Conservation (phyloP, 2,797 vertebrate species). For the Morelia viridis region DNA sequence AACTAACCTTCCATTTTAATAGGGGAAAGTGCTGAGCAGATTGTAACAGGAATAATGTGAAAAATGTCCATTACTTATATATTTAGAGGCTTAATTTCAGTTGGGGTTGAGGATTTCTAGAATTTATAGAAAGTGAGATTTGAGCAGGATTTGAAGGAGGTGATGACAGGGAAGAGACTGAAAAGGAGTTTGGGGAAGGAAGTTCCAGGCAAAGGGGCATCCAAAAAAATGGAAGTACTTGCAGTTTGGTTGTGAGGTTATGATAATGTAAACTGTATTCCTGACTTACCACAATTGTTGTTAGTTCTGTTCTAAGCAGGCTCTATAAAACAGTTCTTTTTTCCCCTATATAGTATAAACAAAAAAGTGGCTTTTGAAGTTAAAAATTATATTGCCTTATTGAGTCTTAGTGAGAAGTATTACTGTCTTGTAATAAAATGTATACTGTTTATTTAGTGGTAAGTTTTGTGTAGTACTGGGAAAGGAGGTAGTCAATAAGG, state of each 20-base stretch:
- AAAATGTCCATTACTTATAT: not conserved
- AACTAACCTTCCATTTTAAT: not conserved
- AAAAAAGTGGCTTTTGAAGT: conserved; percentile 59
- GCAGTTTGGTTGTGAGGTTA: not conserved
- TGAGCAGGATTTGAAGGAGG: not conserved
- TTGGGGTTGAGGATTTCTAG: not conserved
- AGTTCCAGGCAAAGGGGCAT: not conserved
- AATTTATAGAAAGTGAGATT: not conserved
- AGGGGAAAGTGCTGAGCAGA: not conserved
- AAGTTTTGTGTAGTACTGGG: conserved; percentile 71
- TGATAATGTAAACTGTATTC: not conserved
- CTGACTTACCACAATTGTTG: conserved; percentile 10
- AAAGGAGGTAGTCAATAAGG: conserved; percentile 71
- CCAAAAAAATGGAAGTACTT: conserved; percentile 27
- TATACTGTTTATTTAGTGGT: conserved; percentile 70
- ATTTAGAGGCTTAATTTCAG: not conserved
- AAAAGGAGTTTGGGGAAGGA: not conserved
- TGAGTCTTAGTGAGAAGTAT: conserved; percentile 62
- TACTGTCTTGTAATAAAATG: conserved; percentile 74
- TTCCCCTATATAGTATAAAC: conserved; percentile 33
- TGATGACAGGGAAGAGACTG: no score
- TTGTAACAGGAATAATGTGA: not conserved
- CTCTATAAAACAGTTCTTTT: conserved; percentile 43
- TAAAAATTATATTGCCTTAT: conserved; percentile 55
- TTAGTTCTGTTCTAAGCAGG: conserved; percentile 49